Evolutionary conservation across 2,113 vertebrate species (phyloP).

Genomic region (Etia nguti): DNA sequence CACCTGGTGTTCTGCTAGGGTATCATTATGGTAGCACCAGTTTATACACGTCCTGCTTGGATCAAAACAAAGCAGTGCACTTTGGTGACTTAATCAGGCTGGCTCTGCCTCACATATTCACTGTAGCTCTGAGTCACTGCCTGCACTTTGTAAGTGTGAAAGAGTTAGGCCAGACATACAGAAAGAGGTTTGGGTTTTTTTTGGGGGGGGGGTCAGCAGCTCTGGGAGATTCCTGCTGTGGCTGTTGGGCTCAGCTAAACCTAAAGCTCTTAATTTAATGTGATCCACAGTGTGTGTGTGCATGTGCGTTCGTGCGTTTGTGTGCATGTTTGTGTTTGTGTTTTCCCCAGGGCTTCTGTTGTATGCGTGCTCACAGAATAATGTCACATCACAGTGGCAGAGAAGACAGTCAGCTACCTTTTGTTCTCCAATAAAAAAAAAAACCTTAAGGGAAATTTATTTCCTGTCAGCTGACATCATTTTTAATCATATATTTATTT

Average conservation of each 20-base stretch:
- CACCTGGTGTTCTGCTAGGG: conserved; percentile 34
- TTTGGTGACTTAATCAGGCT: conserved; percentile 44
- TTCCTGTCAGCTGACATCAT: conserved; percentile 40
- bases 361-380: conserved; percentile 15
- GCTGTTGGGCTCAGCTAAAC: conserved; percentile 25
- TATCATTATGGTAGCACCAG: conserved; percentile 28
- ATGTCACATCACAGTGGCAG: conserved; percentile 23
- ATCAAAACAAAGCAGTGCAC: conserved; percentile 41
- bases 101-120: conserved; percentile 2
- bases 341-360: background rate
- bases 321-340: background rate
- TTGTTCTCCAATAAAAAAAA: conserved; percentile 14
- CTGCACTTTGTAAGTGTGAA: conserved; percentile 20
- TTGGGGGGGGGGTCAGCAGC: background rate
- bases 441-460: conserved; percentile 48
- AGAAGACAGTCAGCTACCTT: conserved; percentile 17
- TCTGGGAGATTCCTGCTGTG: conserved; percentile 19
- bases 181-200: background rate
- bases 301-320: background rate
- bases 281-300: conserved; percentile 21
- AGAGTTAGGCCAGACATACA: background rate
- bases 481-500: conserved; percentile 53
- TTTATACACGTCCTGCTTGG: conserved; percentile 26
- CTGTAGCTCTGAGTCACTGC: conserved; percentile 35
- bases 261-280: conserved; percentile 48